phyloP scores from a whole-genome alignment of 2,797 vertebrate genomes.

The Hoplostethus atlanticus region DNA sequence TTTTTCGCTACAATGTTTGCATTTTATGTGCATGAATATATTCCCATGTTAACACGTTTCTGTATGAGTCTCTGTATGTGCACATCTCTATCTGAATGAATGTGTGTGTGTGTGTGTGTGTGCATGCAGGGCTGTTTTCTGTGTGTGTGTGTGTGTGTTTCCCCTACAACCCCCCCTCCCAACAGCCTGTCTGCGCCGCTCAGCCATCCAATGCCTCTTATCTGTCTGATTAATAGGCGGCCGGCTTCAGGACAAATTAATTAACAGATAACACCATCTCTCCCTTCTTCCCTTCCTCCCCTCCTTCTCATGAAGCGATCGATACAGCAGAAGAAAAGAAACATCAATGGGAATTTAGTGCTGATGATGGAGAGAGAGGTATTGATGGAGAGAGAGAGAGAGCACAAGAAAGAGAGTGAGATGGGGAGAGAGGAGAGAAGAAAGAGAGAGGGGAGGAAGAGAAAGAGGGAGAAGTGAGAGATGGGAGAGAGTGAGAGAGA shows the following conservation, averaged over 20 bases:
- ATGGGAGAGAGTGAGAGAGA: slow-evolving; percentile 4
- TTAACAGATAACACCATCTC: slow-evolving; percentile 97
- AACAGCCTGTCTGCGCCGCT: slow-evolving; percentile 94
- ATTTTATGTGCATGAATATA: slow-evolving; percentile 35
- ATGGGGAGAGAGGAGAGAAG: slow-evolving; percentile 50
- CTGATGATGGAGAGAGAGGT: slow-evolving; percentile 98
- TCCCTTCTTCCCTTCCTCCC: slow-evolving; percentile 90
- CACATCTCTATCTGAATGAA: not conserved
- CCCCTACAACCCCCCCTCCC: slow-evolving; percentile 41
- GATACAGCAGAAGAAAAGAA: slow-evolving; percentile 99
- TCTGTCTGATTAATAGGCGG: slow-evolving; percentile 99
- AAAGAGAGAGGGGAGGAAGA: slow-evolving; percentile 63
- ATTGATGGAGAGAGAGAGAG: slow-evolving; percentile 87
- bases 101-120: slow-evolving; percentile 2
- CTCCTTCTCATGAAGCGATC: slow-evolving; percentile 99
- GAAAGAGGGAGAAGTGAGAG: slow-evolving; percentile 34
- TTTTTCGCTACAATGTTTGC: slow-evolving; percentile 44
- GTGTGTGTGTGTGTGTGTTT: slow-evolving; percentile 12
- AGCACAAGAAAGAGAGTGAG: slow-evolving; percentile 56
- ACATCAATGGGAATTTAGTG: slow-evolving; percentile 99
- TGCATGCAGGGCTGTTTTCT: not conserved
- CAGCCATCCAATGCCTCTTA: slow-evolving; percentile 99
- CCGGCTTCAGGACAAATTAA: slow-evolving; percentile 99
- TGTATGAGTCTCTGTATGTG: slow-evolving; percentile 20
- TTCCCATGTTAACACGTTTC: slow-evolving; percentile 46